These are phyloP conservation scores for Galagoides demidoff DNA, from an alignment of 2,797 vertebrate genomes.

Conservation along the genomic window DNA sequence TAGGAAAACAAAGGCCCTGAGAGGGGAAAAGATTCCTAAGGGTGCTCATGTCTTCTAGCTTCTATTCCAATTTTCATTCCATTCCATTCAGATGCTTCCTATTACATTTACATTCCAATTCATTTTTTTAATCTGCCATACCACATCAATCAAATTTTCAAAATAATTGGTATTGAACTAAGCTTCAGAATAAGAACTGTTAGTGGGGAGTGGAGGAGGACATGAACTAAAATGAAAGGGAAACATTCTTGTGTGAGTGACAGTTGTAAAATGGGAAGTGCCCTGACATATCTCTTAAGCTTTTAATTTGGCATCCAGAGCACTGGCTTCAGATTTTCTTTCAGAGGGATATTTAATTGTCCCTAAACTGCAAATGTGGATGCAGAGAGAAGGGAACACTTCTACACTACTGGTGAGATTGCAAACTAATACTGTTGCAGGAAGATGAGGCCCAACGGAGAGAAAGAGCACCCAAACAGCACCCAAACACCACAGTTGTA, in stretches of 20 bases:
- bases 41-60: background rate
- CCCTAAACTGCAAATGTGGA: no score
- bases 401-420: no score
- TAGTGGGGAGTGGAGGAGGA: slow-evolving; percentile 24
- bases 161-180: slow-evolving; percentile 41
- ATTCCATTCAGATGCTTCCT: slow-evolving; percentile 39
- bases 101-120: slow-evolving; percentile 28
- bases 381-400: no score
- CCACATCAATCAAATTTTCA: slow-evolving; percentile 49
- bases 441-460: no score
- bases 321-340: slow-evolving; percentile 55
- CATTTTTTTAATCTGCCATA: slow-evolving; percentile 21
- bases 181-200: slow-evolving; percentile 43
- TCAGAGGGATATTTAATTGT: slow-evolving; percentile 41
- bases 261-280: slow-evolving; percentile 54
- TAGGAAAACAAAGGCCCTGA: background rate
- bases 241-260: slow-evolving; percentile 43
- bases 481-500: no score
- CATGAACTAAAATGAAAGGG: slow-evolving; percentile 42
- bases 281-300: background rate
- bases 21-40: background rate
- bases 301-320: slow-evolving; percentile 40
- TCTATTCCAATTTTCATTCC: background rate
- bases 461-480: no score
- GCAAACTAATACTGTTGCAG: no score